Percentiles rank a stretch among this genome's conserved stretches.
phyloP scores from a whole-genome alignment of 2,113 vertebrate species.

The Phrynosoma platyrhinos region DNA sequence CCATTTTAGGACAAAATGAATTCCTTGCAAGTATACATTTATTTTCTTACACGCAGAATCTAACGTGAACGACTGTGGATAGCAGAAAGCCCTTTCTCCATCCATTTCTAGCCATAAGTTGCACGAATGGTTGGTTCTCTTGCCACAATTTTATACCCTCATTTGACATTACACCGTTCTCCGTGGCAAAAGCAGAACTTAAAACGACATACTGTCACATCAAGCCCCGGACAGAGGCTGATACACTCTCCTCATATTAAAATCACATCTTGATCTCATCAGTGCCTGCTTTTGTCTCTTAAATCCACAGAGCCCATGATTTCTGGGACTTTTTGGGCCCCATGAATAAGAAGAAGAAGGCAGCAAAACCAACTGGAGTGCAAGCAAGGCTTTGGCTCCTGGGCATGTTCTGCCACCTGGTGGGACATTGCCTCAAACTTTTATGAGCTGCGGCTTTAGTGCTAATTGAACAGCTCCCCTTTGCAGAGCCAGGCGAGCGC shows the following conservation, averaged over 20 bases:
- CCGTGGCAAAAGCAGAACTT: constrained; percentile 5
- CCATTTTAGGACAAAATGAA: not conserved
- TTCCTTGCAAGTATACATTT: not conserved
- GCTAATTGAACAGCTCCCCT: constrained; percentile 41
- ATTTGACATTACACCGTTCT: not conserved
- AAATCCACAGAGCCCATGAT: constrained; percentile 8
- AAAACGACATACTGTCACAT: not conserved
- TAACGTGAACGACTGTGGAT: not conserved
- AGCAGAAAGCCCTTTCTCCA: not conserved
- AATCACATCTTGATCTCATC: not conserved
- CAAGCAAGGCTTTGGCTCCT: not conserved
- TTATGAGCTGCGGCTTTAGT: constrained; percentile 32
- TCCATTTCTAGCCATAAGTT: not conserved
- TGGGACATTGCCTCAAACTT: constrained; percentile 45
- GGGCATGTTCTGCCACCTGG: constrained; percentile 55
- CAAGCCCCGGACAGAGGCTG: rapidly evolving
- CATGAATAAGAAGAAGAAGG: not conserved
- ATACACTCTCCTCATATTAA: not conserved
- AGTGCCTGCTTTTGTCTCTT: not conserved
- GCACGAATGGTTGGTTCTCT: not conserved
- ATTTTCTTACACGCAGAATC: not conserved
- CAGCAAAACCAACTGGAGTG: not conserved
- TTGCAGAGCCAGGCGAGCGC: constrained; percentile 42
- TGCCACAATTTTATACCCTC: not conserved
- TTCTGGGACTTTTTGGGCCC: not conserved